A percentile compares a stretch with the other conserved stretches of the same genome.
Evolutionary conservation across 1,140 invertebrate genomes (phyloP).

Genomic region (Papilio xuthus): DNA sequence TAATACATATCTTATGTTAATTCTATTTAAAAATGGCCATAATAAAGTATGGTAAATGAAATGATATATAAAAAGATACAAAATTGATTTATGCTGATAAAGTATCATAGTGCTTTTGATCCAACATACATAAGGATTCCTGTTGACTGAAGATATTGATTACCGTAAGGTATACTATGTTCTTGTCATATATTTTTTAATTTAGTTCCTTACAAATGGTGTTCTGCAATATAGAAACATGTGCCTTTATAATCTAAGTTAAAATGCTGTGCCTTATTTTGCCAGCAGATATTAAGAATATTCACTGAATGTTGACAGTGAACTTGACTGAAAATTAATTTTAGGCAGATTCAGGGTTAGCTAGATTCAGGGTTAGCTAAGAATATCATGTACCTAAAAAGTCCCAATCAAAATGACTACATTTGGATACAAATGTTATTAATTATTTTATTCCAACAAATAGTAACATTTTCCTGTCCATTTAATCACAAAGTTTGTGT

Average conservation of each 20-base stretch:
- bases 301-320: constrained; percentile 25
- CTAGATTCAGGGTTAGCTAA: neutral
- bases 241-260: neutral
- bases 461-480: too few species aligned
- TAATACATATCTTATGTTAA: constrained; percentile 22
- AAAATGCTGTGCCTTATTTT: neutral
- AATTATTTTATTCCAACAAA: too few species aligned
- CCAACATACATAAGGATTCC: neutral
- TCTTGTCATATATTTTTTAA: neutral
- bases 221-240: neutral
- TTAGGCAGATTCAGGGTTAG: constrained; percentile 15
- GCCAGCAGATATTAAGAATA: constrained; percentile 12
- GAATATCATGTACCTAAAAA: neutral
- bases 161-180: neutral
- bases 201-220: constrained; percentile 5
- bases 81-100: too few species aligned
- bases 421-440: neutral
- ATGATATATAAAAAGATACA: neutral
- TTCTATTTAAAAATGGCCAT: constrained; percentile 13
- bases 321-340: constrained; percentile 35
- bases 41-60: neutral
- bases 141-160: neutral
- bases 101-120: neutral
- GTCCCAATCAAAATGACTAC: neutral
- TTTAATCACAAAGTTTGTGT: too few species aligned